Conservation (phyloP, 2,888 invertebrate genomes). For the Cloeon dipterum region DNA sequence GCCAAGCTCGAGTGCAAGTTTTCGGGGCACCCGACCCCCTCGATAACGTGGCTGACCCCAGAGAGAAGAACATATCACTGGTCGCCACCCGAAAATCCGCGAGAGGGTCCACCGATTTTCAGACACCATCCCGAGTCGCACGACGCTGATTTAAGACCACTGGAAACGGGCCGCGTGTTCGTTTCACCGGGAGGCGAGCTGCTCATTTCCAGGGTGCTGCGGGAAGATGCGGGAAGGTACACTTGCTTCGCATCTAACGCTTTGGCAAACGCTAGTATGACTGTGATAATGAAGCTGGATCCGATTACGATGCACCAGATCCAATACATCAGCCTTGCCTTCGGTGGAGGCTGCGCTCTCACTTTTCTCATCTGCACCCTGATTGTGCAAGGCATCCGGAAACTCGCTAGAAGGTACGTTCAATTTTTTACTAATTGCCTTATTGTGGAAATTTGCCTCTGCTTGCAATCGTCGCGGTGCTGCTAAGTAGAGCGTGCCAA, state of each 20-base stretch:
- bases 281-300: slow-evolving; percentile 59
- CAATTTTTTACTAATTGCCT: background rate
- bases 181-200: slow-evolving; percentile 58
- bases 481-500: too few species aligned
- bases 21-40: slow-evolving; percentile 51
- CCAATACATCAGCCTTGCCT: slow-evolving; percentile 59
- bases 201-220: slow-evolving; percentile 36
- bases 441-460: background rate
- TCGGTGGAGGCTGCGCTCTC: slow-evolving; percentile 58
- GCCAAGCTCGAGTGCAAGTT: slow-evolving; percentile 56
- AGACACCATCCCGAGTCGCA: slow-evolving; percentile 39
- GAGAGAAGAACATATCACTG: slow-evolving; percentile 30
- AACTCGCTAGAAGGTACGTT: slow-evolving; percentile 44
- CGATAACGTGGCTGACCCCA: slow-evolving; percentile 61
- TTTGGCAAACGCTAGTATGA: slow-evolving; percentile 50
- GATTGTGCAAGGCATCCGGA: slow-evolving; percentile 48
- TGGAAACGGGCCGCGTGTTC: slow-evolving; percentile 28
- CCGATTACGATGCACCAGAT: slow-evolving; percentile 65
- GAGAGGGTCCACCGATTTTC: slow-evolving; percentile 32
- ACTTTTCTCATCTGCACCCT: slow-evolving; percentile 60
- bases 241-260: slow-evolving; percentile 70
- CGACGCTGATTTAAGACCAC: slow-evolving; percentile 15
- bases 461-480: too few species aligned
- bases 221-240: slow-evolving; percentile 59
- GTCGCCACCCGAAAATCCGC: slow-evolving; percentile 40